Base-by-base conservation (phyloP, 2,888 invertebrate genomes). In the Polia nebulosa region DNA sequence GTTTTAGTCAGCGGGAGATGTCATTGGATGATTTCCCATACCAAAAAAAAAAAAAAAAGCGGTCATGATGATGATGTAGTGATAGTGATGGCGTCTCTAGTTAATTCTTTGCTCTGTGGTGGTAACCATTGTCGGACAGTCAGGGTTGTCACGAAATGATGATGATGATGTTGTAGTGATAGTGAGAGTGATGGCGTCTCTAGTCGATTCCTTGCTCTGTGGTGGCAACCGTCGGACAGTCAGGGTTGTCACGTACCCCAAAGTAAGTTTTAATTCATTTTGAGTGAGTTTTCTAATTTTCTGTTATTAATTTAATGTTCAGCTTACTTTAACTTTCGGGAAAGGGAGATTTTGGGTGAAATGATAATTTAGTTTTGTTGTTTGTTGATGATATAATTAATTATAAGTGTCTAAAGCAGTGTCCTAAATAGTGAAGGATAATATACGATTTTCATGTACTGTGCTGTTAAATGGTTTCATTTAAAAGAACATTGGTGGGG, bases 221-320 rank as follows among this genome's bases (percentile, higher is more conserved):
- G 49, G 80, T 73, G 80, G 71, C 80, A 84, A 81, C 81, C 80
- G 69, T 61, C 67, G 71, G 29, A 34, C 47, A 20, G 20, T 22
- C 52, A 52, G 80, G 85, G 86, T 44, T 84, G 83, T 44, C 73
- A 59, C 68, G 63, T 56, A 66, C 32, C 70, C 62, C 29, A 29
- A 59, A 75, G 44, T 36, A 47, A 36, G 58, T 45, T 61, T 59
- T 58, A 63, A 58, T 44, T 74, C n/a, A 55, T 61, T 52, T 63
- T 15, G n/a, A 63, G 51, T 32, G 51, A 60, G 59, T 60, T 72
- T 64, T 55, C 15, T 36, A 53, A 70, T 72, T 44, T 69, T n/a
- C 47, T 47, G 39, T 62, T 29, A 62, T 70, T 41, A 53, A 61
- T 71, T 71, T 57, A 77, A 76, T 62, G 52, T 61, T 11, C 2